phyloP scores from a whole-genome alignment of 2,797 vertebrate species.

The Scolopax bukidnonensis region DNA sequence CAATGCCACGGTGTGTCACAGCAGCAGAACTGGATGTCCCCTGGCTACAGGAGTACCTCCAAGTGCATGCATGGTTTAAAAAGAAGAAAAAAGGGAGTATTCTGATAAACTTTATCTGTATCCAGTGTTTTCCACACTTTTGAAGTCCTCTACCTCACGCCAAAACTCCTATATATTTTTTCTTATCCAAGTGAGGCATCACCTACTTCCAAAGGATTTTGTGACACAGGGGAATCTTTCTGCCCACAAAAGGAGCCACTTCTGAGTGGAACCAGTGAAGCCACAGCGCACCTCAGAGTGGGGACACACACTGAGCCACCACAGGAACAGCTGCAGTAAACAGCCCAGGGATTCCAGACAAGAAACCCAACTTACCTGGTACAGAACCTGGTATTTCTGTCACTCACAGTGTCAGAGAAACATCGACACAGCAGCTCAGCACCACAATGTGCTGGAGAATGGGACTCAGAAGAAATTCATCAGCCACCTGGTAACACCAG shows the following conservation, averaged over 20 bases:
- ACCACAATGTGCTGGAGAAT: fast-evolving
- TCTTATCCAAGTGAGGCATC: neutral
- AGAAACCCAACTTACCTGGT: neutral
- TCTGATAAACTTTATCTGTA: neutral
- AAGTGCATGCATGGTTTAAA: neutral
- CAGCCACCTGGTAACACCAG: neutral
- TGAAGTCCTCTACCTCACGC: neutral
- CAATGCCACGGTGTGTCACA: neutral
- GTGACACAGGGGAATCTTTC: neutral
- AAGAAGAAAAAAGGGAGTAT: neutral
- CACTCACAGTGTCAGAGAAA: no score
- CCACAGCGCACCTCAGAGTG: neutral
- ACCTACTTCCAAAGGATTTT: neutral
- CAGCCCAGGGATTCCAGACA: neutral
- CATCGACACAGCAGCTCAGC: neutral
- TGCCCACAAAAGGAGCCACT: neutral
- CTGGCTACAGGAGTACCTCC: neutral
- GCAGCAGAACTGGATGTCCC: neutral
- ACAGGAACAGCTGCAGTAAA: neutral
- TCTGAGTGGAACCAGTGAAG: neutral
- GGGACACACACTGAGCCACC: neutral
- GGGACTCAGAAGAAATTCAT: neutral
- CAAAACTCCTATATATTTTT: neutral
- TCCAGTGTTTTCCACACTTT: neutral
- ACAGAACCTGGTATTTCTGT: neutral